These are phyloP conservation scores for Lamellibrachia luymesi DNA, from an alignment of 1,140 invertebrate species.

Conservation along the genomic window DNA sequence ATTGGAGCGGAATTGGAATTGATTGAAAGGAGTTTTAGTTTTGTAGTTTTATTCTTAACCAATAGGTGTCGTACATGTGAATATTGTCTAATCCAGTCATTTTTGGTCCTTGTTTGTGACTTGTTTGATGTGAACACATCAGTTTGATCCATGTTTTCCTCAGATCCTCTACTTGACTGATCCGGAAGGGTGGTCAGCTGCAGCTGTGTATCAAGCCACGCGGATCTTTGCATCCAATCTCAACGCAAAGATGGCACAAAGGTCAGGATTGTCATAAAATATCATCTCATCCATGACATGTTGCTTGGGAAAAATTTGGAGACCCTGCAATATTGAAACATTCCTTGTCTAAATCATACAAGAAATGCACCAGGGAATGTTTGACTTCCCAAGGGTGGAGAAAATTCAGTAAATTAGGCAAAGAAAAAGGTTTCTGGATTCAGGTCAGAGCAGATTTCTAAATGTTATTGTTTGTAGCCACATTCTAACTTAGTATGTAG, in stretches of 20 bases:
- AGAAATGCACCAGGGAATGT: not conserved
- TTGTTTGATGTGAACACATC: not conserved
- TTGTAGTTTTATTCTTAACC: too few species aligned
- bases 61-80: too few species aligned
- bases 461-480: too few species aligned
- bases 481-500: too few species aligned
- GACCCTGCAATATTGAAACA: not conserved
- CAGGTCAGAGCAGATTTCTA: too few species aligned
- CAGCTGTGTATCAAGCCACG: slow-evolving; percentile 93
- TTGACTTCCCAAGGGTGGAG: too few species aligned
- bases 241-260: slow-evolving; percentile 93
- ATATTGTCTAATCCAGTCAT: too few species aligned
- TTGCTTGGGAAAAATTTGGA: not conserved
- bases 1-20: too few species aligned
- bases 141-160: slow-evolving; percentile 2
- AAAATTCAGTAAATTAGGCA: too few species aligned
- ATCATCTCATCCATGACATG: not conserved
- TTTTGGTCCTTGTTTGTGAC: too few species aligned
- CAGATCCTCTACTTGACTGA: slow-evolving; percentile 77
- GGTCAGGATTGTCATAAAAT: slow-evolving; percentile 53
- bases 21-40: too few species aligned
- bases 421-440: too few species aligned
- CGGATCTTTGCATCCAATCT: slow-evolving; percentile 94
- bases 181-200: slow-evolving; percentile 72
- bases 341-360: not conserved